Evolutionary conservation across 2,888 invertebrate genomes (phyloP), one percentile per base, ranked within the genome.

Genomic region (Eupithecia vulgata): DNA sequence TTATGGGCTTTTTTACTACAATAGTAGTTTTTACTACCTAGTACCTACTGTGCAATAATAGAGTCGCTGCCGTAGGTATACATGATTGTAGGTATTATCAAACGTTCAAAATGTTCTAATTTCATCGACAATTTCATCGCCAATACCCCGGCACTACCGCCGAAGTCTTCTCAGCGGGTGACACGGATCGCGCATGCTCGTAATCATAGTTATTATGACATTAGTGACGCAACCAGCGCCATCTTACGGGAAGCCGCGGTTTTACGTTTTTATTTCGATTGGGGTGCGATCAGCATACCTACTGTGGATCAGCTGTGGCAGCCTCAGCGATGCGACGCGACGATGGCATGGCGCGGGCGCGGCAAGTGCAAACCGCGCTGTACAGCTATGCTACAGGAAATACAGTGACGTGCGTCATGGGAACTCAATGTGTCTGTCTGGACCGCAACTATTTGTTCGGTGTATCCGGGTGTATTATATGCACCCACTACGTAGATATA

Each of bases 181-280:
- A 88, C 87, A 89, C 84, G 87, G 84, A 87, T 87, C 85, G 83
- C 86, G 84, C 80, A 78, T 76, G 83, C 80, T 73, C 81, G 81
- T 86, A 87, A 88, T 85, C 84, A 87, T 86, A 82, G 84, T 83
- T 84, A 88, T 88, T 89, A 88, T 88, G 86, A 80, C 85, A 86
- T 85, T 83, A 80, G 82, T 89, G 87, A 88, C 82, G 88, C 84
- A 90, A 90, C 79, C 79, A 70, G 62, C 82, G 82, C 81, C 83
- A 84, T 84, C 80, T 85, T 83, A 82, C 83, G 86, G 87, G 84
- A 87, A 87, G 88, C 85, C 81, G 85, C 77, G 78, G 83, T 81
- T 81, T 78, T 82, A 73, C 80, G 84, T 89, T 87, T 87, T 88
- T 80, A 78, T 74, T 62, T 66, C 75, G 72, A 69, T 76, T 72